Evolutionary conservation across 2,797 vertebrate species (phyloP).

Genomic region (Nasua narica): DNA sequence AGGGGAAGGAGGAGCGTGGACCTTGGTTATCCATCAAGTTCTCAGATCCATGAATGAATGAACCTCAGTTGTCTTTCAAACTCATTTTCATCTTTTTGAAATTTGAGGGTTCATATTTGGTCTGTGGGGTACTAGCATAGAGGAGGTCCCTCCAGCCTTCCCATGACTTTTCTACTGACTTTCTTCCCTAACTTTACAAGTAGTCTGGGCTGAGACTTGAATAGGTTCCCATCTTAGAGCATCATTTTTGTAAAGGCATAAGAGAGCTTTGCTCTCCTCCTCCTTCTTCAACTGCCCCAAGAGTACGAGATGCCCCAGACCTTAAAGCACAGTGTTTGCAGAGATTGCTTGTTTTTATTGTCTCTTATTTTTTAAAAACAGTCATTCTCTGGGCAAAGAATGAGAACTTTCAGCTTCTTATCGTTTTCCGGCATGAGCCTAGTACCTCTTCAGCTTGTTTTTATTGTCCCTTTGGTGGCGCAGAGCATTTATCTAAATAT

Average conservation of each 20-base stretch:
- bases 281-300: background rate
- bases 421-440: background rate
- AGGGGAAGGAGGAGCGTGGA: no score
- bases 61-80: background rate
- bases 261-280: background rate
- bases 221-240: no score
- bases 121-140: no score
- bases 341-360: background rate
- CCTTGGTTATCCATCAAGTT: background rate
- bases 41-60: background rate
- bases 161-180: accelerated
- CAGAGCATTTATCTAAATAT: constrained; percentile 68
- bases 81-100: background rate
- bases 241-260: background rate
- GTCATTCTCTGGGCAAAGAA: constrained; percentile 21
- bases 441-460: constrained; percentile 19
- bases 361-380: background rate
- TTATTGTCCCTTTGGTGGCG: constrained; percentile 36
- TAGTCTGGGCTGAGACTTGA: background rate
- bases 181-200: background rate
- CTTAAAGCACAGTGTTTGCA: background rate
- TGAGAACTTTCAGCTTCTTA: background rate
- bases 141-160: background rate
- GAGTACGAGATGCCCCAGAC: background rate
- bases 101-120: background rate